Base-by-base conservation (phyloP, 2,113 vertebrate species). In the Otis tarda region DNA sequence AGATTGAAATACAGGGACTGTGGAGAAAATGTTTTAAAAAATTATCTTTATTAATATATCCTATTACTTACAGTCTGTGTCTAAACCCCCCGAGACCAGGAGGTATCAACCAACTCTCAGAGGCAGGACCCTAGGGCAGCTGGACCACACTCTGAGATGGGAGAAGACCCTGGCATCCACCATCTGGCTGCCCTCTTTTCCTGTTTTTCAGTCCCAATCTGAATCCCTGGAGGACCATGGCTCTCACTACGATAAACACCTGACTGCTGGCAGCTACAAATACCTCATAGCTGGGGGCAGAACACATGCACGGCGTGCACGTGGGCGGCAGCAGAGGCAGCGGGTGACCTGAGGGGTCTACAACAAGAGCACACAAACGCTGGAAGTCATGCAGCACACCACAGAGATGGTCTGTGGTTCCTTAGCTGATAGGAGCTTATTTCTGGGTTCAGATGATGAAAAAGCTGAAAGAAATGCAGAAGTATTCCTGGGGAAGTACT, bases 281-380 rank as follows among this genome's bases (percentile, higher is more conserved):
- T 12, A 37, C 12, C 13, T 8, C 16, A 21, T 0, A 4, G 4
- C 43, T 41, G 20, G 7, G 10, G 22, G 8, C 39, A 83, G 57
- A 78, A 11, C 4, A 31, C 16, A 2, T 2, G 0, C 9, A 16
- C 28, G 2, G 19, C 15, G 50, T 49, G 10, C 15, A 30, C 14
- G 9, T 3, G 24, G 35, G 30, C 2, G 12, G 37, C 22, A 74
- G 8, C 41, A 63, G 47, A 53, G 52, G 22, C 16, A 70, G 37
- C 12, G 0, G 1, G 2, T 43, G 50, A 47, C 17, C 25, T 59
- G 6, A 1, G 1, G n/a, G 14, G 7, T 39, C 45, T 71, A 24
- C 49, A 47, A 14, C 24, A 52, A 23, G 17, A 68, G 14, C 23
- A 37, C 14, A 7, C 18, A 28, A 50, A 39, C 0, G 1, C 0